A percentile compares a stretch with the other conserved stretches of the same genome.
These are phyloP conservation scores for Ciconia boyciana DNA, from an alignment of 2,113 vertebrate species.

Conservation along the genomic window DNA sequence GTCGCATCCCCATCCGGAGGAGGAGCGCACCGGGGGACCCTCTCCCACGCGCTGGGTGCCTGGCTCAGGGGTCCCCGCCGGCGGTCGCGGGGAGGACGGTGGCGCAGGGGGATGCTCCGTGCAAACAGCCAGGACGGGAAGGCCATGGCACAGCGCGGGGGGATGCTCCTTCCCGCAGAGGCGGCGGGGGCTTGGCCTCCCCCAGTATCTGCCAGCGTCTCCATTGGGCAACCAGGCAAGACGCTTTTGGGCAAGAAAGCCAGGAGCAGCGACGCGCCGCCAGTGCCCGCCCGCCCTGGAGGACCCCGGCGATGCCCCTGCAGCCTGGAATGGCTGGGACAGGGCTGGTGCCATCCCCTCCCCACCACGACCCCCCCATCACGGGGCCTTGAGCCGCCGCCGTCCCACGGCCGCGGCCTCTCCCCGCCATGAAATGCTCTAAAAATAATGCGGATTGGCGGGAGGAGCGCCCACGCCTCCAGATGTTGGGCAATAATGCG, in stretches of 20 bases:
- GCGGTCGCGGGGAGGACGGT: not conserved
- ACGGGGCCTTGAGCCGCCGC: fast-evolving
- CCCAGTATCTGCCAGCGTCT: fast-evolving
- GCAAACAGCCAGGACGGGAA: not conserved
- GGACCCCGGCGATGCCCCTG: not conserved
- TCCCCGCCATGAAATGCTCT: fast-evolving
- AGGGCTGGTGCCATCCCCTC: not conserved
- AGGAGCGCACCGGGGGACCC: not conserved
- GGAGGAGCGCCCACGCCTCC: fast-evolving
- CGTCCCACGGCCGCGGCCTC: fast-evolving
- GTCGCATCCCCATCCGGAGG: not conserved
- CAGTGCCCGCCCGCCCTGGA: not conserved
- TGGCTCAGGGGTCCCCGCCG: fast-evolving
- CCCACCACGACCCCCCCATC: fast-evolving
- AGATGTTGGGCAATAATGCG: not conserved
- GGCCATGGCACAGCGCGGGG: fast-evolving
- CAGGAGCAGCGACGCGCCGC: fast-evolving
- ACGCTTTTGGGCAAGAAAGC: not conserved
- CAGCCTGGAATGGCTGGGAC: not conserved
- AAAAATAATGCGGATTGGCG: fast-evolving
- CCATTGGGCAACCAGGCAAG: fast-evolving
- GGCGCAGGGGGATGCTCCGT: not conserved
- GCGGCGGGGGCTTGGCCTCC: not conserved
- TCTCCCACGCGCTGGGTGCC: not conserved
- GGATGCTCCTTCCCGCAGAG: not conserved